These are phyloP conservation scores for Manis pentadactyla DNA, from an alignment of 2,797 vertebrate species.

Conservation along the genomic window DNA sequence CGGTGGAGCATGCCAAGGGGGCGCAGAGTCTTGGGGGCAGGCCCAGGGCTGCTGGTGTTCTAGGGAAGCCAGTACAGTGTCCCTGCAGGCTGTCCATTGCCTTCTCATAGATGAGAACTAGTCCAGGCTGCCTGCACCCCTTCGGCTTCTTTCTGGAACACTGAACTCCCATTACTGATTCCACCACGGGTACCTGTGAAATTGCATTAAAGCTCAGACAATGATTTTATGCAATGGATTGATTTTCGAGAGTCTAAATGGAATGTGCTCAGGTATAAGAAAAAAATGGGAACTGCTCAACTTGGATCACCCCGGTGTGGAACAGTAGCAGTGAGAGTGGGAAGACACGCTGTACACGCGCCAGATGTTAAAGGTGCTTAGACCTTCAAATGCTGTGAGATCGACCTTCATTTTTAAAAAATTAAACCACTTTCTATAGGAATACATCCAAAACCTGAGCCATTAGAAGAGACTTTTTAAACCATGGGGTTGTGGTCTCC, in stretches of 20 bases:
- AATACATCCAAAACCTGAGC: slow-evolving; percentile 64
- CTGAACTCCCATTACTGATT: slow-evolving; percentile 87
- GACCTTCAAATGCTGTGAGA: slow-evolving; percentile 73
- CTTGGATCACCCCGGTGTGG: slow-evolving; percentile 70
- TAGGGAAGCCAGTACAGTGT: not conserved
- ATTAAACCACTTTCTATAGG: slow-evolving; percentile 55
- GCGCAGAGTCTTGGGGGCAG: not conserved
- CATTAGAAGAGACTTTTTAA: slow-evolving; percentile 72
- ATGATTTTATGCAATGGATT: slow-evolving; percentile 88
- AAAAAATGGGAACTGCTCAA: slow-evolving; percentile 58
- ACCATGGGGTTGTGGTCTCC: slow-evolving; percentile 37
- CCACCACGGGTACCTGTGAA: slow-evolving; percentile 88
- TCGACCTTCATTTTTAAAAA: slow-evolving; percentile 57
- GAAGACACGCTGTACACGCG: slow-evolving; percentile 76
- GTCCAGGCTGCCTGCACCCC: slow-evolving; percentile 78
- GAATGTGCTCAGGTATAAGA: slow-evolving; percentile 79
- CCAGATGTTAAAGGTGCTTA: slow-evolving; percentile 73
- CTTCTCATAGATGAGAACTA: slow-evolving; percentile 82
- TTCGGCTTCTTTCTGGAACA: slow-evolving; percentile 84
- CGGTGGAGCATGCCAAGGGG: not conserved
- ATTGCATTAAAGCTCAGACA: slow-evolving; percentile 89
- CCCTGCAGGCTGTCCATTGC: slow-evolving; percentile 63
- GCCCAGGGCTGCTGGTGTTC: not conserved
- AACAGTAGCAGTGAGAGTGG: slow-evolving; percentile 71
- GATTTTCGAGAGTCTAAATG: slow-evolving; percentile 87